Evolutionary conservation across 1,140 invertebrate genomes (phyloP), one percentile per base, ranked within the genome.

Genomic region (Adoxophyes honmai): DNA sequence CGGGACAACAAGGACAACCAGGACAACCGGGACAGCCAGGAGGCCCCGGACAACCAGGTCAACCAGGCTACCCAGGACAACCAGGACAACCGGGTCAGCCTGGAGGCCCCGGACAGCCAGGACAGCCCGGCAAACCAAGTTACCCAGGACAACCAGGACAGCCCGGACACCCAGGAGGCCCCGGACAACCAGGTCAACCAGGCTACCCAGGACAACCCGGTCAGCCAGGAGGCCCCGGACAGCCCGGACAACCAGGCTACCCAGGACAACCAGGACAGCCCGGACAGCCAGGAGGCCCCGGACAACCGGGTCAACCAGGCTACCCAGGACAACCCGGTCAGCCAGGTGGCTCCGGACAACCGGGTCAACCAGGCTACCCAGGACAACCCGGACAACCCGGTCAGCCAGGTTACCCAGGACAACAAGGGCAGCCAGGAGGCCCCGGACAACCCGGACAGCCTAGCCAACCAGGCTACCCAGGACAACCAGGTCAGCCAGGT

Each of bases 321-420:
- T 34, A 61, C 10, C 68, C 64, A 28, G 61, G 64, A 0, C 15
- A 57, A 21, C 59, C 44, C 42, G 59, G 53, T 13, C 55, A 52
- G 42, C 60, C 60, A 16, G 64, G 64, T 36, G 8, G 60, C 0
- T 57, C 57, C 58, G 60, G 60, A 7, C 60, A 62, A 53, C 60
- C 61, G 0, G 61, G 65, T 8, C 3, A 48, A n/a, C 60, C 21
- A 56, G 60, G 57, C 0, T 0, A 58, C 8, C 59, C 59, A 42
- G 59, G 56, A 1, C 35, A 57, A 7, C 59, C 62, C 14, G 57
- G 62, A 15, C 21, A 62, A 39, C 62, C 63, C 2, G 61, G 66
- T 34, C 59, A 51, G 58, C 70, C 74, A 48, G 75, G 77, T 38
- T 11, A 44, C 39, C 73, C 73, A 63, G 73, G 75, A 44, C 37